Evolutionary conservation across 2,113 vertebrate species (phyloP).

Genomic region (Gymnarchus niloticus): DNA sequence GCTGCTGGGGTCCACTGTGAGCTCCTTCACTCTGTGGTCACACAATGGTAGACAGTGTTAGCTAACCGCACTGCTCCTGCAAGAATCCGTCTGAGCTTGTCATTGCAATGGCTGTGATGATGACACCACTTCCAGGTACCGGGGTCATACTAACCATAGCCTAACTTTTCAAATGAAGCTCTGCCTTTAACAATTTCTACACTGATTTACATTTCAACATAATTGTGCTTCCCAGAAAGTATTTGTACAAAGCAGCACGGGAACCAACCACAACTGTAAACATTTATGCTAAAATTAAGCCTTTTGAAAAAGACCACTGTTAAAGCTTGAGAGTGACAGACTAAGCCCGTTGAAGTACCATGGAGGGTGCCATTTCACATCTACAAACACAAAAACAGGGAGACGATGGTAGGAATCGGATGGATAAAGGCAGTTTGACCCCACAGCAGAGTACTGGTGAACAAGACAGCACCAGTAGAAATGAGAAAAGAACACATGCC

Average conservation of each 20-base stretch:
- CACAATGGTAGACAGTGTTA: neutral
- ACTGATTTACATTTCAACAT: neutral
- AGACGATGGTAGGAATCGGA: neutral
- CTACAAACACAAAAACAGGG: neutral
- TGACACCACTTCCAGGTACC: slow-evolving; percentile 7
- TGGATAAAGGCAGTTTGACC: neutral
- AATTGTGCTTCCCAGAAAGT: neutral
- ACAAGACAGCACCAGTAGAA: neutral
- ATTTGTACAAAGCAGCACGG: neutral
- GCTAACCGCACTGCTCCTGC: neutral
- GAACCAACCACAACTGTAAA: neutral
- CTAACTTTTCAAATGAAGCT: neutral
- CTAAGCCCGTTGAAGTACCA: slow-evolving; percentile 15
- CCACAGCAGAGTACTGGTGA: neutral
- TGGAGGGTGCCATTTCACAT: slow-evolving; percentile 23
- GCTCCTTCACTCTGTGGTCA: slow-evolving; percentile 78
- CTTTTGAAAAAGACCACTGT: neutral
- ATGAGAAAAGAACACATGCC: neutral
- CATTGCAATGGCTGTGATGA: neutral
- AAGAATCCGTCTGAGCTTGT: neutral
- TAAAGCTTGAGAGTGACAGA: neutral
- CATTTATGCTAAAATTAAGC: neutral
- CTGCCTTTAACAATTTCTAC: neutral
- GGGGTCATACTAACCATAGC: neutral
- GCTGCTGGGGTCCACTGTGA: slow-evolving; percentile 64